Base-by-base conservation (phyloP, 1,140 invertebrate species). In the Psilanteris sp. region DNA sequence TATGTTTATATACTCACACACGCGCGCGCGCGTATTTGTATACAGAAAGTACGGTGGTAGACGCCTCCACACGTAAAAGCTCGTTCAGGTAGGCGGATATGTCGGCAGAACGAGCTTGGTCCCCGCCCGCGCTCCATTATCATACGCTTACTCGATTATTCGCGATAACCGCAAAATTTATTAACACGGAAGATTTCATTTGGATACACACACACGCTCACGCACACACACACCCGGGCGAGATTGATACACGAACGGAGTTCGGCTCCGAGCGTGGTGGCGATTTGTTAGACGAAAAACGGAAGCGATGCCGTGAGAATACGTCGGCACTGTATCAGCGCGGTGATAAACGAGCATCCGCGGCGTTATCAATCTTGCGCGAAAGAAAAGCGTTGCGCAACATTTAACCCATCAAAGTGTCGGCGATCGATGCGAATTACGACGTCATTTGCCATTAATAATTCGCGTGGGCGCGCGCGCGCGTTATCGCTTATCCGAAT, bases 181-280 rank as follows among this genome's bases (percentile, higher is more conserved):
- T 84, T 84, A 79, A 77, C 77, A 71, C 67, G 50, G 61, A 79
- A 84, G 83, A 83, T 85, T 81, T 82, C 81, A 83, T 83, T 83
- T 80, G 62, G 83, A 83, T 83, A 79, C 59, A 62, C 37, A 13
- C 50, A 36, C 6, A 15, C 13, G 20, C n/a, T n/a, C n/a, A n/a
- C n/a, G n/a, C n/a, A 83, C 83, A 79, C 59, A 62, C 37, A 13
- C 50, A 36, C 6, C 10, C 13, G 20, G 7, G 10, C 15, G 9
- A 54, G 41, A 67, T 48, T 67, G 43, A 52, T 39, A 34, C 54
- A 50, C 22, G 59, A 15, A 37, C 37, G 16, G 24, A 27, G 22
- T 48, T 57, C 15, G 37, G 20, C 36, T 26, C 10, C 27, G 16
- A 43, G 13, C 15, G 26, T 52, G 29, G 52, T 36, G 66, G 66